Evolutionary conservation across 2,113 vertebrate species (phyloP).

Genomic region (Paramisgurnus dabryanus): DNA sequence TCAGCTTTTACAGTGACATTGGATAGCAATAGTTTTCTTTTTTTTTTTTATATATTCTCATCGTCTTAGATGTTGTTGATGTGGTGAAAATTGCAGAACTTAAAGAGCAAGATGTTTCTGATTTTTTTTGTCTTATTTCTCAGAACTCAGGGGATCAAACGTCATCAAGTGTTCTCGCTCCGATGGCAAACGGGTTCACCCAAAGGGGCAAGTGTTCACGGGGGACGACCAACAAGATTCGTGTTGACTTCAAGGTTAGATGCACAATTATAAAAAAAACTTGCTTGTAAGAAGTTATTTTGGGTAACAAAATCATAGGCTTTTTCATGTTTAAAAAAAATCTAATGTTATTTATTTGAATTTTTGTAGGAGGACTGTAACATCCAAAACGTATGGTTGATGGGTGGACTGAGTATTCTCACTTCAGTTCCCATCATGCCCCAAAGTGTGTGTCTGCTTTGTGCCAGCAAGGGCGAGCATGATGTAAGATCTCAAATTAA

Average conservation of each 20-base stretch:
- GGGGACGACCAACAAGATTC: constrained; percentile 79
- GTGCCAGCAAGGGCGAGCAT: constrained; percentile 87
- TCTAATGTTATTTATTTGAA: background rate
- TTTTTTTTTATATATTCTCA: no score
- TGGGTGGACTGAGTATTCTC: constrained; percentile 89
- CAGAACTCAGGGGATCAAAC: constrained; percentile 74
- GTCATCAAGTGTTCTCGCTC: constrained; percentile 71
- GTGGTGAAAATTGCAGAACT: constrained; percentile 23
- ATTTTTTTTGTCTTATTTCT: constrained; percentile 68
- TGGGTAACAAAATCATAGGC: no score
- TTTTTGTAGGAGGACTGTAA: constrained; percentile 84
- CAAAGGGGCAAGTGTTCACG: constrained; percentile 75
- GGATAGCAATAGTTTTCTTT: no score
- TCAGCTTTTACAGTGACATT: no score
- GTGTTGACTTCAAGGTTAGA: constrained; percentile 89
- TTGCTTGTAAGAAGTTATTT: no score
- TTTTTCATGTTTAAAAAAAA: no score
- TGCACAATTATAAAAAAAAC: no score
- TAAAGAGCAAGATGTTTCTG: constrained; percentile 54
- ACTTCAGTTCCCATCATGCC: constrained; percentile 82
- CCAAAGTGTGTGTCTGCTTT: constrained; percentile 85
- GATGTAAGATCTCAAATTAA: constrained; percentile 69
- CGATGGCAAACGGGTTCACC: constrained; percentile 80
- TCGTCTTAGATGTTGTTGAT: constrained; percentile 13
- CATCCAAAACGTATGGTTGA: constrained; percentile 89